Base-by-base conservation (phyloP, 1,140 invertebrate genomes). In the Harlomillsia oculata region DNA sequence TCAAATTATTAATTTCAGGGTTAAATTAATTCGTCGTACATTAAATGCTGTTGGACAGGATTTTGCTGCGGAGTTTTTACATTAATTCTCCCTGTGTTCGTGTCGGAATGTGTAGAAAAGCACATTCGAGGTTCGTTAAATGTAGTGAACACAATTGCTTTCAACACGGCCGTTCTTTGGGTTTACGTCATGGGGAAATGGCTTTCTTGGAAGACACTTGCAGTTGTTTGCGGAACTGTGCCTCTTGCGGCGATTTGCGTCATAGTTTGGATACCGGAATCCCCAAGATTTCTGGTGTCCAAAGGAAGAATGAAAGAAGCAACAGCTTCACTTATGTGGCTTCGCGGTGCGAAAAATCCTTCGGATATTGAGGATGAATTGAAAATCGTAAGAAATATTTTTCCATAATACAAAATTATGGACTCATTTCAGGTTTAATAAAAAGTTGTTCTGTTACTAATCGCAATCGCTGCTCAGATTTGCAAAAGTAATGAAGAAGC, bases 91-190 rank as follows among this genome's bases (percentile, higher is more conserved):
- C n/a, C n/a, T n/a, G n/a, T n/a, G n/a, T n/a, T n/a, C n/a, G n/a
- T n/a, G n/a, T n/a, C n/a, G n/a, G n/a, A n/a, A n/a, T n/a, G n/a
- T n/a, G n/a, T n/a, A n/a, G n/a, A n/a, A n/a, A n/a, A n/a, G n/a
- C 2, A 80, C 81, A 28, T 84, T 83, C 68, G 71, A 20, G 20
- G 20, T 43, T 5, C 25, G 30, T 50, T 26, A 36, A 5, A 50
- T 50, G 48, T 13, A 25, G 18, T 9, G 18, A 5, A 36, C 20
- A 11, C 28, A 30, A 16, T 16, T 6, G 8, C 20, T 8, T 18
- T 9, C 8, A 32, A 8, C 34, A 8, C 5, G 18, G 26, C 21
- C n/a, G 23, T 52, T 39, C 20, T 14, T 39, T 21, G 18, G n/a
- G n/a, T n/a, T n/a, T n/a, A n/a, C n/a, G n/a, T n/a, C n/a, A n/a